Base-by-base conservation (phyloP, 2,888 invertebrate genomes). In the Sialis fuliginosa region DNA sequence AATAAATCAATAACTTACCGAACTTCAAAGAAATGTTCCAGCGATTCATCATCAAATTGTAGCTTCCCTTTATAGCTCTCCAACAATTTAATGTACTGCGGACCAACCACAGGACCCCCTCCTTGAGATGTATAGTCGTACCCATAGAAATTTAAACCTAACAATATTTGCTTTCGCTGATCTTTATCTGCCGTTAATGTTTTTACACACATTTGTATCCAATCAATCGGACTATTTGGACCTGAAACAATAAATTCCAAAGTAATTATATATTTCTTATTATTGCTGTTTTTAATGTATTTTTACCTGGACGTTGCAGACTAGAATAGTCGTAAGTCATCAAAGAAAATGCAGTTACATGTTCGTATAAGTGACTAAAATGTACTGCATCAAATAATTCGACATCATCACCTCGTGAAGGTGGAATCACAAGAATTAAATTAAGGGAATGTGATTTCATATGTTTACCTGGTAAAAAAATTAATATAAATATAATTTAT, bases 271-370 rank as follows among this genome's bases (percentile, higher is more conserved):
- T n/a, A n/a, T 3, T 10, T 10, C 8, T 40, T 10, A 40, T 10
- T 10, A 4, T 40, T 8, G 33, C 9, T 33, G 10, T n/a, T 44
- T 33, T 22, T 22, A 22, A 22, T 22, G 22, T 22, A 22, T 22
- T 22, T 48, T 57, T 58, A 77, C 84, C 87, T 56, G 88, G 88
- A 56, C 81, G 74, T 60, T 84, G 81, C 8, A 81, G 72, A 61
- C 68, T 84, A 2, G 92, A 92, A 64, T 78, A 95, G 62, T 96
- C 95, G 60, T 96, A 96, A 0, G 93, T 93, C 93, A 95, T 95
- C n/a, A 96, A 70, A 33, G 92, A 92, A 59, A 95, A 90, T 30
- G 79, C 86, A 56, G 82, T 81, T 0, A 95, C 77, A 61, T 80
- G 71, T 5, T 81, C 77, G 51, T 81, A 79, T 44, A 95, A 71